Base-by-base conservation (phyloP, 1,140 invertebrate species). In the Drosophila athabasca region DNA sequence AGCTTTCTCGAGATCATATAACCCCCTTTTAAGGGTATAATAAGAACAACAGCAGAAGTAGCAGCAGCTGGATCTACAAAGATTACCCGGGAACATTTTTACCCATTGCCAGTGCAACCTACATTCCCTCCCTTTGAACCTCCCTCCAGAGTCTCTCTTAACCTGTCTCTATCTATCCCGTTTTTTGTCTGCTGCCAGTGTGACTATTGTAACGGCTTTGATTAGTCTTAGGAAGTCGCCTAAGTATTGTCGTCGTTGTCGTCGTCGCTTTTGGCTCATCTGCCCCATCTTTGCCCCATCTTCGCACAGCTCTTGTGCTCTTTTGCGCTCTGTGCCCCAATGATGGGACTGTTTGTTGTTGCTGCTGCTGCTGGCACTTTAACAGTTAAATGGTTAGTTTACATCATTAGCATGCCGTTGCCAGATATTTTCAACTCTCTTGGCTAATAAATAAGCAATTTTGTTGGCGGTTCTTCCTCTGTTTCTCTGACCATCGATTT, bases 311-410 rank as follows among this genome's bases (percentile, higher is more conserved):
- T 19, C 11, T 31, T 53, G 24, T 61, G 48, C 50, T 26, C 24
- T 26, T 26, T 4, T 26, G 24, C 3, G 0, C 24, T 26, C 24
- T 26, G 17, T 19, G 22, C 53, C 44, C 48, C 62, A 53, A 50
- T 72, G 76, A 58, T 66, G 61, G 41, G 65, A 64, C 52, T 62
- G 49, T 58, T 46, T 49, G 60, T 15, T 50, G 45, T 66, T 69
- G 46, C 61, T 31, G 64, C 59, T 35, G 83, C 83, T 83, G 58
- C 74, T 82, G 79, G 83, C 72, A 62, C 53, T 72, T 79, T 79
- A 88, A 88, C 83, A 77, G 83, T 88, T 87, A 88, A 88, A 89
- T 83, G 76, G n/a, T 79, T 83, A 74, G 68, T 83, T 88, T 88
- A 88, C 84, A 88, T 88, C 83, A 88, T 88, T 88, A 88, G 79